Conservation (phyloP, 92 coral and sea anemone genomes). For the Umimayanthus kanabou region DNA sequence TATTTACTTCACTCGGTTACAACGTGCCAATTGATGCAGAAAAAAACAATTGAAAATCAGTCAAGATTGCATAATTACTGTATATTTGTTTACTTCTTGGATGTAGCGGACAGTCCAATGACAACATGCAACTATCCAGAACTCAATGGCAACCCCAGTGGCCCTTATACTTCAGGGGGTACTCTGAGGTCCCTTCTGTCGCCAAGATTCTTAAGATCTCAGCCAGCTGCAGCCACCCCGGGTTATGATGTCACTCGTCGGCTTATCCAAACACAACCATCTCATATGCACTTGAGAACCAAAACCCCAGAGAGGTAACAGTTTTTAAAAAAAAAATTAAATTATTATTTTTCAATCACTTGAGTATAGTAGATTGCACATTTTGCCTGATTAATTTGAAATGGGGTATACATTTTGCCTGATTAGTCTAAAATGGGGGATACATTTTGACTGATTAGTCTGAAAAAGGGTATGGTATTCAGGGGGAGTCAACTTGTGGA, state of each 20-base stretch:
- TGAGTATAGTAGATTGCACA: too few relatives aligned
- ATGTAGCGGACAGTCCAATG: conserved; percentile 81
- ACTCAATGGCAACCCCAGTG: conserved; percentile 30
- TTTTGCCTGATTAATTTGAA: too few relatives aligned
- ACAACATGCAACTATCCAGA: conserved; percentile 71
- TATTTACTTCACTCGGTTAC: too few relatives aligned
- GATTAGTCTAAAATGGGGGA: too few relatives aligned
- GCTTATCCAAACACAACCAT: conserved; percentile 32
- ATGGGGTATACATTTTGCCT: too few relatives aligned
- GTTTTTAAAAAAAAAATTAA: not conserved
- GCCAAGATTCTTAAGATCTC: conserved; percentile 72
- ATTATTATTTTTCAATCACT: too few relatives aligned
- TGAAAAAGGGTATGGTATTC: too few relatives aligned
- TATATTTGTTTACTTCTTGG: not conserved
- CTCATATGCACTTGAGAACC: conserved; percentile 41
- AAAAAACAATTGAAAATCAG: too few relatives aligned
- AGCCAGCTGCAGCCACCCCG: conserved; percentile 58
- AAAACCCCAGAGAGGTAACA: conserved; percentile 34
- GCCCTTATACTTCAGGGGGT: conserved; percentile 33
- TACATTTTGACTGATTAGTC: too few relatives aligned
- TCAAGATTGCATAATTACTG: too few relatives aligned
- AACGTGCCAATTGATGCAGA: too few relatives aligned
- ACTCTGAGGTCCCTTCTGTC: conserved; percentile 61
- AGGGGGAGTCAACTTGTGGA: too few relatives aligned
- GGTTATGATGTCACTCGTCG: conserved; percentile 21